phyloP scores from a whole-genome alignment of 2,888 invertebrate genomes.

The Drosophila emarginata region DNA sequence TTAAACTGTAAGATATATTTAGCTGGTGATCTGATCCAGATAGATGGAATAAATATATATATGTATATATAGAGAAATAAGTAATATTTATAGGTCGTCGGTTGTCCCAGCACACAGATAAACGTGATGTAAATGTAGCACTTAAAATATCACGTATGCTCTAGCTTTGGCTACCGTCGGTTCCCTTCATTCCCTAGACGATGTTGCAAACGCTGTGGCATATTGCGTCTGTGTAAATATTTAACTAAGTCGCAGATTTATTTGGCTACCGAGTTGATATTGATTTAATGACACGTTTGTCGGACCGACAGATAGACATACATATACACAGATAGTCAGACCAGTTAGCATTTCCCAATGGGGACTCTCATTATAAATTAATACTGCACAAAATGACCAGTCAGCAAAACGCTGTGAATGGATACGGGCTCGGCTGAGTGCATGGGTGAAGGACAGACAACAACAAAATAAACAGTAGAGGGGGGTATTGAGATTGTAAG shows the following conservation, averaged over 20 bases:
- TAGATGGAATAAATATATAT: conserved; percentile 4
- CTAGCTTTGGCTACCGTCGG: background rate
- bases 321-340: conserved; percentile 13
- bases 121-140: conserved; percentile 17
- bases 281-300: conserved; percentile 53
- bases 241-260: conserved; percentile 37
- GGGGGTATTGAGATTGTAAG: background rate
- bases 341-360: conserved; percentile 16
- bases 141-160: conserved; percentile 58
- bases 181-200: conserved; percentile 4
- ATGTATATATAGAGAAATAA: conserved; percentile 13
- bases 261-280: conserved; percentile 37
- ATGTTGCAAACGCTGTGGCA: conserved; percentile 26
- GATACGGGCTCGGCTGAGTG: background rate
- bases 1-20: conserved; percentile 37
- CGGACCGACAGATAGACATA: conserved; percentile 15
- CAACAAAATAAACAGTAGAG: background rate
- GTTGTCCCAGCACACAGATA: conserved; percentile 12
- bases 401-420: background rate
- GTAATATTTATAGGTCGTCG: background rate
- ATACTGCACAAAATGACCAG: conserved; percentile 39
- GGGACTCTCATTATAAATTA: conserved; percentile 45
- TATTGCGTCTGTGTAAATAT: conserved; percentile 39
- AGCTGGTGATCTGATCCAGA: conserved; percentile 40
- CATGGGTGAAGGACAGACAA: background rate